phyloP scores from a whole-genome alignment of 2,113 vertebrate species.

The Misgurnus mizolepis region DNA sequence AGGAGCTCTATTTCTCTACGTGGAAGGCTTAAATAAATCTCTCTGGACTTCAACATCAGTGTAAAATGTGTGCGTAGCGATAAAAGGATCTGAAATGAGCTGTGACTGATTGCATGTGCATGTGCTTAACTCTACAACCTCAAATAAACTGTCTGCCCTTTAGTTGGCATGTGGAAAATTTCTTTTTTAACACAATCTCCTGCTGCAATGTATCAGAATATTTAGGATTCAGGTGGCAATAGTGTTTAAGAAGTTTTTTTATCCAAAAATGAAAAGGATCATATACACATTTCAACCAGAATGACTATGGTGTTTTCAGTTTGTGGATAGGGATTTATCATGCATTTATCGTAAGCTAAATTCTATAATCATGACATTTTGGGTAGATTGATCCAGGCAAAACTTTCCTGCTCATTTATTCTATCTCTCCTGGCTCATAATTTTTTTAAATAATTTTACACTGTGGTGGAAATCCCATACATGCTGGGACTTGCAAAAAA shows the following conservation, averaged over 20 bases:
- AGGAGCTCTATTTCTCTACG: background rate
- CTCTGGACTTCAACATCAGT: conserved; percentile 3
- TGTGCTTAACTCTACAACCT: background rate
- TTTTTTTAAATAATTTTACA: no score
- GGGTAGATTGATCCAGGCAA: background rate
- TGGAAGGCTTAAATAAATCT: conserved; percentile 23
- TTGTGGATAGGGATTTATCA: no score
- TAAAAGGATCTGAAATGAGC: conserved; percentile 21
- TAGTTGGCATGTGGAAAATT: conserved; percentile 8
- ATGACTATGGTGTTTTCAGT: no score
- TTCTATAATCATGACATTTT: background rate
- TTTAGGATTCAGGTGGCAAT: background rate
- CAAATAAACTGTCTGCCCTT: conserved; percentile 13
- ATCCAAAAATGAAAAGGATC: background rate
- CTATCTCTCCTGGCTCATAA: no score
- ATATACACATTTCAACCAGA: no score
- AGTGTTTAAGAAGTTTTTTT: background rate
- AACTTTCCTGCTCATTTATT: no score
- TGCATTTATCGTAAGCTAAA: background rate
- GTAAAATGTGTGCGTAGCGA: conserved; percentile 11
- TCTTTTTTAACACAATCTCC: background rate
- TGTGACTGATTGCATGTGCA: conserved; percentile 19
- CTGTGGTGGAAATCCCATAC: no score
- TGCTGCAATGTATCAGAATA: background rate
- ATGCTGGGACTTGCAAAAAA: no score